phyloP scores from a whole-genome alignment of 2,888 invertebrate species.

The Caenorhabditis wallacei region DNA sequence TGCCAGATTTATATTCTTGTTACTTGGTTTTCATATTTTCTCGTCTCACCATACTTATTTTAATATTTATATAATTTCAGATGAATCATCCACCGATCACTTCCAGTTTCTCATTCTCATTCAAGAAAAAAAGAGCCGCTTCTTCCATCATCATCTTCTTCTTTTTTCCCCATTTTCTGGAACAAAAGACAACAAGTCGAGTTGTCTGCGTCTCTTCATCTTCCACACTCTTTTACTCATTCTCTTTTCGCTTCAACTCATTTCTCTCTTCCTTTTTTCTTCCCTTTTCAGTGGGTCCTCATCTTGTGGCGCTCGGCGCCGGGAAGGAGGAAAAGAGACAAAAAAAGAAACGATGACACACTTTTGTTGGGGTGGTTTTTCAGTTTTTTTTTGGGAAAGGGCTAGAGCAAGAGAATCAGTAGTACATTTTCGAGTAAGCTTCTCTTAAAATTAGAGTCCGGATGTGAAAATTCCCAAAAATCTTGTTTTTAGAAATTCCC shows the following conservation, averaged over 20 bases:
- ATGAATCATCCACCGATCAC: neutral
- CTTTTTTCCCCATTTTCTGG: constrained; percentile 18
- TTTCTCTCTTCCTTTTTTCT: constrained; percentile 12
- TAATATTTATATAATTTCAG: neutral
- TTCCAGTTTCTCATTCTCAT: neutral
- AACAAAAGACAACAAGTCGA: constrained; percentile 51
- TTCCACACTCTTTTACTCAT: neutral
- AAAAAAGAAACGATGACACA: too few species aligned
- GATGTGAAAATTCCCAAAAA: too few species aligned
- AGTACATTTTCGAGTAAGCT: too few species aligned
- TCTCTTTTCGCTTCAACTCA: constrained; percentile 33
- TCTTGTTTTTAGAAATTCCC: too few species aligned
- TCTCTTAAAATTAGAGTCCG: too few species aligned
- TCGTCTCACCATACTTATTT: neutral
- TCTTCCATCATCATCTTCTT: neutral
- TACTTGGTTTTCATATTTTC: too few species aligned
- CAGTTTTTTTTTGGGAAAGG: too few species aligned
- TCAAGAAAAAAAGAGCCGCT: neutral
- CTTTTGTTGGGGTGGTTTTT: too few species aligned
- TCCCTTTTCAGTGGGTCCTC: constrained; percentile 30
- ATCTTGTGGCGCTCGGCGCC: too few species aligned
- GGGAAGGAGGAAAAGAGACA: too few species aligned
- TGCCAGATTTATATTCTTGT: too few species aligned
- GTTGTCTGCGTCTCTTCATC: constrained; percentile 31
- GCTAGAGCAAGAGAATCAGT: too few species aligned